Base-by-base conservation (phyloP, 2,888 invertebrate genomes). In the Eristalis arbustorum region DNA sequence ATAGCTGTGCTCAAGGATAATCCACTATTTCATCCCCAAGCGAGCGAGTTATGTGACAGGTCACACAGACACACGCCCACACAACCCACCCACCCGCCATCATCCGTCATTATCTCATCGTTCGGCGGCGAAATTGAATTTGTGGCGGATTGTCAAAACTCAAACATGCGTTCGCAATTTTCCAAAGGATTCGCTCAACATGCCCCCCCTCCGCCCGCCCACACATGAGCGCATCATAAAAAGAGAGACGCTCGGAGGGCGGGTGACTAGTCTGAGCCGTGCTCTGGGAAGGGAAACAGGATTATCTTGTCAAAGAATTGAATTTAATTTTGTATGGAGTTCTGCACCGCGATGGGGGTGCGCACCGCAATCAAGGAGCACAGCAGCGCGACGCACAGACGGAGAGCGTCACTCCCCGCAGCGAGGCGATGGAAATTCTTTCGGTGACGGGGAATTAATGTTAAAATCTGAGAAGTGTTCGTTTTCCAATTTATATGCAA, bases 241-340 rank as follows among this genome's bases (percentile, higher is more conserved):
- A 71, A 71, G n/a, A 49, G 18, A 11, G 37, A 73, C 31, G 37
- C 78, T 18, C 49, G n/a, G n/a, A 18, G 49, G 14, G 14, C 4
- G n/a, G 42, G n/a, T 4, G 42, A 10, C 31, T 31, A 14, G 42
- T 6, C 42, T 18, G 5, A 42, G 42, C 42, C 14, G 42, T 49
- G 49, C 18, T 64, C 59, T 56, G 64, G 28, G 28, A 75, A 83
- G 74, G 31, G 22, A 83, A 83, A 83, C 78, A 82, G 83, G 83
- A 83, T 87, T 87, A 87, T 87, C 83, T 83, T 87, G 87, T 87
- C 87, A 87, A 83, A 83, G 83, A 83, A 82, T 87, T 87, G 78
- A 87, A 87, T 87, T 87, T 82, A 87, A 85, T 85, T 85, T 85
- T 85, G 74, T 78, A 83, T 79, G 56, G 78, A 82, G 71, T 42